Percentiles rank a stretch among this genome's conserved stretches.
Conservation (phyloP, 92 coral and sea anemone species). For the Galaxea fascicularis region DNA sequence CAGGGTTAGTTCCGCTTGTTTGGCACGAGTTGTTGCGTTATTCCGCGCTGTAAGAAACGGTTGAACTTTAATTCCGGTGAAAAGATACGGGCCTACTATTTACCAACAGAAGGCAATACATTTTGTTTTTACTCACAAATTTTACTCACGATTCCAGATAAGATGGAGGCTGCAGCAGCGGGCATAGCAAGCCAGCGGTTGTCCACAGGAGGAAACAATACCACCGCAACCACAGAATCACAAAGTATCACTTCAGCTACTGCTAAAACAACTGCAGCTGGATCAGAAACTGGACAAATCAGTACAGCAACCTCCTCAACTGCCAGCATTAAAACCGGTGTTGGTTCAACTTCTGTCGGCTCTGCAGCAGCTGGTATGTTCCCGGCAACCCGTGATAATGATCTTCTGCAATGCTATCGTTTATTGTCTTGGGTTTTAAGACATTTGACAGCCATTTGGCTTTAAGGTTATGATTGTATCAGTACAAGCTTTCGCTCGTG, state of each 20-base stretch:
- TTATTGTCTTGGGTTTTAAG: neutral
- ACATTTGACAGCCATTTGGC: no score
- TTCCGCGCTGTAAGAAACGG: no score
- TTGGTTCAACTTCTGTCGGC: conserved; percentile 35
- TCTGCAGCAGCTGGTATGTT: conserved; percentile 35
- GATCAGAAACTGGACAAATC: conserved; percentile 70
- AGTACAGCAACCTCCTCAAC: conserved; percentile 52
- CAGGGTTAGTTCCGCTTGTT: no score
- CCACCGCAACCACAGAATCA: conserved; percentile 21
- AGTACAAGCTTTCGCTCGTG: no score
- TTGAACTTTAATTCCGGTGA: no score
- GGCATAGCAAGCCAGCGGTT: conserved; percentile 52
- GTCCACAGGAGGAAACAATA: conserved; percentile 24
- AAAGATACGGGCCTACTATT: no score
- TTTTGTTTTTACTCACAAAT: neutral
- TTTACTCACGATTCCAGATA: conserved; percentile 61
- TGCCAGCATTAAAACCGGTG: conserved; percentile 21
- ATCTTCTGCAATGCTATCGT: neutral
- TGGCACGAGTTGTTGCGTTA: no score
- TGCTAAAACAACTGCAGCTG: conserved; percentile 23
- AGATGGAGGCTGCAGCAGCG: conserved; percentile 91
- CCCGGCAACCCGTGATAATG: no score
- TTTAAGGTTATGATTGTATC: no score
- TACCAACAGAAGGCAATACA: neutral
- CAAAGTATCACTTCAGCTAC: conserved; percentile 39